These are phyloP conservation scores for Luscinia luscinia DNA, from an alignment of 2,797 vertebrate species.

Conservation along the genomic window DNA sequence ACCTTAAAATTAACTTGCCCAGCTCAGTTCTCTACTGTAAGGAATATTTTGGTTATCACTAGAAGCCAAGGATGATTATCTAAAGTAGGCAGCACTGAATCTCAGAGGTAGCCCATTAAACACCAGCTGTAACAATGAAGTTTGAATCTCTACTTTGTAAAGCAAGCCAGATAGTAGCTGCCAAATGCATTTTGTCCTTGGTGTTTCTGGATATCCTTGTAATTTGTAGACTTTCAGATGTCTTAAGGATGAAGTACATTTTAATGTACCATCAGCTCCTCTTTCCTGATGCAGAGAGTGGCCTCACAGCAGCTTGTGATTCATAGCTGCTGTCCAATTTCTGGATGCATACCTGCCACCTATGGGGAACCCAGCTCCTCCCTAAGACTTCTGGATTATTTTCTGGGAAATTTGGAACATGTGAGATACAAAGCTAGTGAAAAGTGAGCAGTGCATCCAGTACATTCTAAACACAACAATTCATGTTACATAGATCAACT, in stretches of 20 bases:
- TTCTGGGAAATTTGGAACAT: not conserved
- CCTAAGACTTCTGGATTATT: not conserved
- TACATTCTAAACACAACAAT: not conserved
- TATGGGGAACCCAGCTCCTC: not conserved
- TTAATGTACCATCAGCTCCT: not conserved
- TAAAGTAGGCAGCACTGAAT: not conserved
- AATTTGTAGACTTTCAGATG: not conserved
- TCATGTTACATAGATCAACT: accelerated
- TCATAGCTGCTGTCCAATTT: not conserved
- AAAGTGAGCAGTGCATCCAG: not conserved
- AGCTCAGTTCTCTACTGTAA: not conserved
- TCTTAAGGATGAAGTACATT: not conserved
- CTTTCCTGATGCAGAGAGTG: not conserved
- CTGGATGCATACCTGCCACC: not conserved
- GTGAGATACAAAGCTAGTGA: not conserved
- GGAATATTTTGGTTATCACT: not conserved
- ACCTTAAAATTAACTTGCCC: not conserved
- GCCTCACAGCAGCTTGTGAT: not conserved
- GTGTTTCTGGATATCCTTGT: not conserved
- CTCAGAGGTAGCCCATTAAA: not conserved
- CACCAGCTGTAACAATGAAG: not conserved
- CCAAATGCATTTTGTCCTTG: not conserved
- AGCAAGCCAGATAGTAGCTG: not conserved
- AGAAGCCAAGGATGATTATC: not conserved
- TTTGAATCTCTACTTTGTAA: not conserved